phyloP scores from a whole-genome alignment of 2,113 vertebrate genomes.

The Fulica atra region DNA sequence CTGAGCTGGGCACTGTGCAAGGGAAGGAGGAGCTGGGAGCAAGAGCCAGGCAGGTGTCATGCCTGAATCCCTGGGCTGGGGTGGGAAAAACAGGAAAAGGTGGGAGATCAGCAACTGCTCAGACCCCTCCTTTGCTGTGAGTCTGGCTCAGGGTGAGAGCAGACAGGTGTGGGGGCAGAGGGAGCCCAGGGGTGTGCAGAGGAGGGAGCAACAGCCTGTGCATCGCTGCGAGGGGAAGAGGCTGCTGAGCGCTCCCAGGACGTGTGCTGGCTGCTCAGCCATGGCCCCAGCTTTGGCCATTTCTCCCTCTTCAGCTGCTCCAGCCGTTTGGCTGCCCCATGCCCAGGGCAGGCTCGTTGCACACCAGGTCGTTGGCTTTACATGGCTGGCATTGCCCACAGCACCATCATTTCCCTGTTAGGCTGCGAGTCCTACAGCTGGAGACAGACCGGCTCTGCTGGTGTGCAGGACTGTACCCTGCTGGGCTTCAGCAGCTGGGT shows the following conservation, averaged over 20 bases:
- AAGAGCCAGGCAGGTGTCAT: neutral
- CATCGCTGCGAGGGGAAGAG: too few species aligned
- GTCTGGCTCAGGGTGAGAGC: neutral
- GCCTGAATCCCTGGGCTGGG: neutral
- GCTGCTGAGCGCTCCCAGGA: fast-evolving
- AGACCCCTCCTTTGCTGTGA: neutral
- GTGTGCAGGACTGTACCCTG: fast-evolving
- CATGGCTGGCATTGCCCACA: neutral
- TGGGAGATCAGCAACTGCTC: neutral
- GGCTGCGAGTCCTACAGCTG: neutral
- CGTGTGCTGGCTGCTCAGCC: neutral
- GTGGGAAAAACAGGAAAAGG: neutral
- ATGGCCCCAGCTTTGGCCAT: fast-evolving
- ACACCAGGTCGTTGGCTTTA: fast-evolving
- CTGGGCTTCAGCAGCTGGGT: neutral
- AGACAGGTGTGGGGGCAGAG: fast-evolving
- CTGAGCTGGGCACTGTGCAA: fast-evolving
- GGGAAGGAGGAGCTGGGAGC: neutral
- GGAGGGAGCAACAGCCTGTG: fast-evolving
- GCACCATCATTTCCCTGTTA: fast-evolving
- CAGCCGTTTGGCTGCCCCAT: fast-evolving
- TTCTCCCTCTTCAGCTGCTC: neutral
- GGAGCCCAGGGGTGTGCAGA: neutral
- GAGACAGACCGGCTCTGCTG: neutral
- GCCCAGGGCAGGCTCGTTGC: fast-evolving